Base-by-base conservation (phyloP, 2,113 vertebrate genomes). In the Erpornis zantholeuca region DNA sequence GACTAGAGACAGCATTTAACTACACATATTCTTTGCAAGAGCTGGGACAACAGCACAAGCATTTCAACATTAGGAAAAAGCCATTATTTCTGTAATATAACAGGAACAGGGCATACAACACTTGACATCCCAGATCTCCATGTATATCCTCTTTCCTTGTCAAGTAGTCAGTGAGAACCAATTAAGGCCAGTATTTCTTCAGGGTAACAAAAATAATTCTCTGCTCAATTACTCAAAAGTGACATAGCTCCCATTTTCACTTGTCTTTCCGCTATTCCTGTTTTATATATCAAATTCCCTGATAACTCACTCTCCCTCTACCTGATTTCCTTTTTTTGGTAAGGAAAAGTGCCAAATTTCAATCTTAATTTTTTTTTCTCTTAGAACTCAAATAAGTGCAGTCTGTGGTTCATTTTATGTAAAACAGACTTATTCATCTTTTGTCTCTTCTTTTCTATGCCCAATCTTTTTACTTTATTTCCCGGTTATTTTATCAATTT, bases 161-260 rank as follows among this genome's bases (percentile, higher is more conserved):
- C 47, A 84, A 57, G 4, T 11, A 70, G 40, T 6, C 60, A 91
- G 49, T 33, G 15, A 88, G 50, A 89, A 50, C 17, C 73, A 89
- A 91, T 49, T 68, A 86, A 73, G 18, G 24, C 17, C 36, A 61
- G 3, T 45, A 44, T 44, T 57, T 45, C 54, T 28, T 69, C 45
- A 57, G 50, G 45, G 28, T 54, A 49, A 91, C 86, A 79, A 79
- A 91, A 60, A 56, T 13, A 33, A 83, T 83, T 86, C 22, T 73
- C 31, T 70, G 16, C 17, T 89, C n/a, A 68, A 27, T 69, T 69
- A 65, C 28, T 89, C n/a, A 91, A 35, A 86, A 49, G 22, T 36
- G 6, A 72, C 49, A 57, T 17, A 70, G 28, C 5, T 75, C 16
- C 25, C 3, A 19, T 85, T 83, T 73, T 75, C n/a, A 40, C 12